A percentile compares a stretch with the other conserved stretches of the same genome.
Conservation (phyloP, 2,113 vertebrate genomes). For the Charadrius vociferus region DNA sequence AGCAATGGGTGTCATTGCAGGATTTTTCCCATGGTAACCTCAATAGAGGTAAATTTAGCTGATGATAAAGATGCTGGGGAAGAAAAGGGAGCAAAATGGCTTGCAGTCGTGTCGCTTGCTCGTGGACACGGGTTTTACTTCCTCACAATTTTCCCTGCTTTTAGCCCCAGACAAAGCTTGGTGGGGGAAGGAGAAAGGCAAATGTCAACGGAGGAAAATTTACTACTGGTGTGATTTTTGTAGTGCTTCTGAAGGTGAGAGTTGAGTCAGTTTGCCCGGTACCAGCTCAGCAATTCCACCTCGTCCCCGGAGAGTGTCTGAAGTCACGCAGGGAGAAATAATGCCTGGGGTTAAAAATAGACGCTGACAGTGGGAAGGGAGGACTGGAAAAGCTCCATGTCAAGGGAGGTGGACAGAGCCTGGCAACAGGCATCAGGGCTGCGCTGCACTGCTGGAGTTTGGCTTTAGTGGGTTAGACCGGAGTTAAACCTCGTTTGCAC, state of each 20-base stretch:
- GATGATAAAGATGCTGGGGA: background rate
- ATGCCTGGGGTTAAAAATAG: slow-evolving; percentile 64
- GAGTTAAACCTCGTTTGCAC: background rate
- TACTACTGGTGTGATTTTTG: background rate
- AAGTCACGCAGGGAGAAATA: slow-evolving; percentile 50
- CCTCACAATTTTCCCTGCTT: background rate
- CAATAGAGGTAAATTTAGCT: background rate
- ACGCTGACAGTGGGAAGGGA: background rate
- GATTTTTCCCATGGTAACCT: background rate
- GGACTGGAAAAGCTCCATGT: background rate
- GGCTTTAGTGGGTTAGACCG: background rate
- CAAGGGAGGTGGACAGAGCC: slow-evolving; percentile 6
- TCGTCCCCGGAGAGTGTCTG: slow-evolving; percentile 8
- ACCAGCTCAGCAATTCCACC: slow-evolving; percentile 54
- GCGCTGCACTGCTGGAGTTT: background rate
- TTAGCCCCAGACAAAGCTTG: background rate
- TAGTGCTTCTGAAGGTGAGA: slow-evolving; percentile 33
- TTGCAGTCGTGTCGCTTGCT: rapidly evolving
- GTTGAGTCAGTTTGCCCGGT: slow-evolving; percentile 43
- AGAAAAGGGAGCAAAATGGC: background rate
- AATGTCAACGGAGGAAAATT: background rate
- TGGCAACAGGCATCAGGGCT: background rate
- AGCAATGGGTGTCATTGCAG: background rate
- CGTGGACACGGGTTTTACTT: background rate
- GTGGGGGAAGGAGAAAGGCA: background rate